phyloP scores from a whole-genome alignment of 2,797 vertebrate species.

The Paguma larvata region DNA sequence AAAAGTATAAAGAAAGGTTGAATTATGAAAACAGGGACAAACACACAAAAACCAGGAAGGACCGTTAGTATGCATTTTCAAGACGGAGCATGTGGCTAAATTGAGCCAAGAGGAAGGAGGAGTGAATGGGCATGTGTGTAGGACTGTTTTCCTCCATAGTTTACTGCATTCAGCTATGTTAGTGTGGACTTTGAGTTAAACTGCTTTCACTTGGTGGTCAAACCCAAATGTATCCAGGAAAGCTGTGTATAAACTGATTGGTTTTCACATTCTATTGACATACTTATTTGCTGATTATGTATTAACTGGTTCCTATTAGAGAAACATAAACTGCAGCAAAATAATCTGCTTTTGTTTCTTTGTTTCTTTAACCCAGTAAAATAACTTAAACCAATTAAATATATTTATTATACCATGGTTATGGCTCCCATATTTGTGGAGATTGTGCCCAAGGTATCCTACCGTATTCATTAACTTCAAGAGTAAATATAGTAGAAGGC shows the following conservation, averaged over 20 bases:
- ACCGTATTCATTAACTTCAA: conserved; percentile 40
- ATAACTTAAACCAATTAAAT: conserved; percentile 43
- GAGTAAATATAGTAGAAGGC: conserved; percentile 19
- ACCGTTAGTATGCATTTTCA: background rate
- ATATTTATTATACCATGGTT: conserved; percentile 5
- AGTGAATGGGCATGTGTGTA: background rate
- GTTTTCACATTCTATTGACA: conserved; percentile 44
- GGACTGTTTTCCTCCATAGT: background rate
- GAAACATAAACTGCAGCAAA: background rate
- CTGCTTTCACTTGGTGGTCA: background rate
- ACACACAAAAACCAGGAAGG: background rate
- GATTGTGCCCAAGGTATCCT: conserved; percentile 52
- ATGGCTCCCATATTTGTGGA: background rate
- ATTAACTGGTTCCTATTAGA: conserved; percentile 3
- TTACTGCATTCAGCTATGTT: background rate
- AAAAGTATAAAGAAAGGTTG: background rate
- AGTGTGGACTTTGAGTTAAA: background rate
- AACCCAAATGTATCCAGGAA: background rate
- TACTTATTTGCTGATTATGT: background rate
- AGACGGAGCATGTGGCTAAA: background rate
- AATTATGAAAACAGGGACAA: conserved; percentile 35
- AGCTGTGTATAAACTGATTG: background rate
- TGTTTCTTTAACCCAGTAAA: conserved; percentile 51
- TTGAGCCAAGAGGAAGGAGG: background rate
- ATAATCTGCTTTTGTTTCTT: conserved; percentile 36